Base-by-base conservation (phyloP, 2,113 vertebrate species). In the Tragelaphus scriptus region DNA sequence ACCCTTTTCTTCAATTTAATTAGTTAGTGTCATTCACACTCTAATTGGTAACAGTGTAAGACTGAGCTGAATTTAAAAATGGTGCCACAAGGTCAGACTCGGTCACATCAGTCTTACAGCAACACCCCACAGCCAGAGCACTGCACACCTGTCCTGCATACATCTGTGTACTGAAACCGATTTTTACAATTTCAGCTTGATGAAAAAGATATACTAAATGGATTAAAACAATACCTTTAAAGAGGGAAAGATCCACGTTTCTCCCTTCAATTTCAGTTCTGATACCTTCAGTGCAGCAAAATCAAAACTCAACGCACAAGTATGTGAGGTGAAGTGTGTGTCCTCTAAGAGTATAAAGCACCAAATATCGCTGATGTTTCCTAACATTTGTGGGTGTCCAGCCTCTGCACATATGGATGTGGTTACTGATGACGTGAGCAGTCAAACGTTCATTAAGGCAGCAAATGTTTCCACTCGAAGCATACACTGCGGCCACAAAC, bases 1-100 rank as follows among this genome's bases (percentile, higher is more conserved):
- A 92, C n/a, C n/a, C 61, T 91, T 93, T 94, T 25, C 65, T 44
- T 93, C 28, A 3, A 90, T 91, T 96, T 97, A 98, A 97, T 98
- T 96, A 97, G 77, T 85, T 77, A 85, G 65, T 94, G 96, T 93
- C 97, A 95, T 25, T 98, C 92, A 95, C 30, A 80, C 47, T 89
- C 86, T 97, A 96, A 91, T 56, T 85, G 86, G 79, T 40, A 51
- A 81, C 86, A 81, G 55, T 56, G 10, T 30, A 84, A 97, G 93
- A 28, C 28, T 36, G 89, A 97, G 79, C 30, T 91, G 71, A 91
- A 91, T 87, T 59, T 89, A 63, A 88, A 97, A 94, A 84, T 30
- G 44, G 85, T 61, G 80, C 47, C 25, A 51, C 51, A 44, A 26
- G 51, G 56, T 84, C 93, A 71, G 23, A 59, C 0, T 25, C 15